Evolutionary conservation across 2,888 invertebrate species (phyloP).

Genomic region (Epistrophe grossulariae): DNA sequence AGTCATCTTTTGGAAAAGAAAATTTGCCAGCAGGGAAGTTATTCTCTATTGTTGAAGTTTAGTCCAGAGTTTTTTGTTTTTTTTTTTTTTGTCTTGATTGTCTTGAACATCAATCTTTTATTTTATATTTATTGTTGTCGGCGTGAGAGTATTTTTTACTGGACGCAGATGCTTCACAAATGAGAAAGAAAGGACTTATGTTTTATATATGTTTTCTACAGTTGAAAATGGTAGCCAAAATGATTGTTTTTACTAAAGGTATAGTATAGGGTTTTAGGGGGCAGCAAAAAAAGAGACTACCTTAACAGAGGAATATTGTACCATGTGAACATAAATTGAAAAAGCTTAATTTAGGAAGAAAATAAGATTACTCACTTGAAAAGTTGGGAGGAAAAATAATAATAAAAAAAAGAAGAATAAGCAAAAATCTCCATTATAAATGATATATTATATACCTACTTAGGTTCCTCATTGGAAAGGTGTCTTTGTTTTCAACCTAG

Average conservation of each 20-base stretch:
- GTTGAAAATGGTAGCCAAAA: background rate
- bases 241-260: background rate
- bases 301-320: background rate
- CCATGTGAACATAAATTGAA: constrained; percentile 3
- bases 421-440: too few species aligned
- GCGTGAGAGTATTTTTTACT: constrained; percentile 14
- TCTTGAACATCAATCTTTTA: constrained; percentile 26
- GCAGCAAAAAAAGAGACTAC: background rate
- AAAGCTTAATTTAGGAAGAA: background rate
- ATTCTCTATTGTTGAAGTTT: constrained; percentile 7
- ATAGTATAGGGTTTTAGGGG: background rate
- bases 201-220: too few species aligned
- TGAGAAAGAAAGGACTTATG: background rate
- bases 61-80: background rate
- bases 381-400: background rate
- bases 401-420: too few species aligned
- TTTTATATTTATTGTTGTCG: background rate
- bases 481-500: too few species aligned
- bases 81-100: constrained; percentile 25
- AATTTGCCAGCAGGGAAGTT: constrained; percentile 17
- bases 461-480: too few species aligned
- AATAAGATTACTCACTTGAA: background rate
- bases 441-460: too few species aligned
- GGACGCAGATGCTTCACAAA: constrained; percentile 9
- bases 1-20: constrained; percentile 39